phyloP scores from a whole-genome alignment of 2,113 vertebrate genomes.

The Psophia crepitans region DNA sequence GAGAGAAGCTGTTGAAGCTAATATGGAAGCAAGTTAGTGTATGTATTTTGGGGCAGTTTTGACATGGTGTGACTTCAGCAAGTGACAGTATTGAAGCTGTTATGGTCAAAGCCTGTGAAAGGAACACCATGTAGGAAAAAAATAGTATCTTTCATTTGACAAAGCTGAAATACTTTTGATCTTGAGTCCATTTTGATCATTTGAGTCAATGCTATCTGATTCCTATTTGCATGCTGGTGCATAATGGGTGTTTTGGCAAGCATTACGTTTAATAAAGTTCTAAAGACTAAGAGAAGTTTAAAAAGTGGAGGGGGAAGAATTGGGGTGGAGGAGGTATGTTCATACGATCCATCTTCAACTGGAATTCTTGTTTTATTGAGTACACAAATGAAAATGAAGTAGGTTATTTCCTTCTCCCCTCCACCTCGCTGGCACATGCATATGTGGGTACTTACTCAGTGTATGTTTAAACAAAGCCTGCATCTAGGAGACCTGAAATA shows the following conservation, averaged over 20 bases:
- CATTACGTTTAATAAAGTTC: background rate
- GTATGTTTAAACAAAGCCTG: background rate
- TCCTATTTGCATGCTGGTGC: background rate
- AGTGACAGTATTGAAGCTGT: background rate
- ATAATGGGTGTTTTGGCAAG: background rate
- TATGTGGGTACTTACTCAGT: background rate
- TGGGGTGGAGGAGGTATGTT: background rate
- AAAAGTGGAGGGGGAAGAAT: background rate
- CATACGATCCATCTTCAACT: background rate
- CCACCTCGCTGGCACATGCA: background rate
- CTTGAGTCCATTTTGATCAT: background rate
- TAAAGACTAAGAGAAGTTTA: background rate
- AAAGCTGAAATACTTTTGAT: background rate
- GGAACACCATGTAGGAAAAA: accelerated
- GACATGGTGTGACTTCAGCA: background rate
- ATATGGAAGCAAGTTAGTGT: background rate
- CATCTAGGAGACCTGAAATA: background rate
- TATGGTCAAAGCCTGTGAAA: background rate
- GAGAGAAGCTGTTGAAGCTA: background rate
- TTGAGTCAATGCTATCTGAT: background rate
- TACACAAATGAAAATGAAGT: background rate
- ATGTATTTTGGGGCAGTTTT: background rate
- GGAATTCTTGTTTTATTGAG: background rate
- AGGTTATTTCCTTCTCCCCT: background rate
- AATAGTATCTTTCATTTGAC: background rate